These are phyloP conservation scores for Heloderma charlesbogerti DNA, from an alignment of 2,113 vertebrate genomes.

Conservation along the genomic window DNA sequence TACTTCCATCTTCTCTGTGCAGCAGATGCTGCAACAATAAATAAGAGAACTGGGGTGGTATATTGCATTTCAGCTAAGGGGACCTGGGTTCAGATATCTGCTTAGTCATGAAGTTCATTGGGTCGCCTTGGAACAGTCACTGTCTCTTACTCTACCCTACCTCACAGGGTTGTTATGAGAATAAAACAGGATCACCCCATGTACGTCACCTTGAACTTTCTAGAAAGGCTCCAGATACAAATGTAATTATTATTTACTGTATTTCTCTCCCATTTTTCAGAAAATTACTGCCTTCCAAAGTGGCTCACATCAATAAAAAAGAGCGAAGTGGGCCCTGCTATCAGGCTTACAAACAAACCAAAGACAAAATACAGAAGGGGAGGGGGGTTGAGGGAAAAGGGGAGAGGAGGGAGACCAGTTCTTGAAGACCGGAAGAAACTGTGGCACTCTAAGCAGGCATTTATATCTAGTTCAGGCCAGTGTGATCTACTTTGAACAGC, in stretches of 20 bases:
- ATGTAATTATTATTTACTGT: not conserved
- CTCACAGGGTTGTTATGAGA: not conserved
- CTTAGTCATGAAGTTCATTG: not conserved
- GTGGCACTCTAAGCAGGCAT: too few relatives aligned
- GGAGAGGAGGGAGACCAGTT: too few relatives aligned
- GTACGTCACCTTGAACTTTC: not conserved
- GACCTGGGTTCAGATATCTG: not conserved
- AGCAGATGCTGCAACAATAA: not conserved
- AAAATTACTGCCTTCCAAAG: too few relatives aligned
- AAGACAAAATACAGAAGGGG: too few relatives aligned
- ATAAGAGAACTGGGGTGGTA: not conserved
- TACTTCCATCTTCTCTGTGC: conserved; percentile 9
- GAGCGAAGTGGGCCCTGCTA: too few relatives aligned
- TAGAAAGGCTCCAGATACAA: not conserved
- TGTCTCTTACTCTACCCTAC: not conserved
- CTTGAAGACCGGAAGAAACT: too few relatives aligned
- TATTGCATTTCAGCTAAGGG: not conserved
- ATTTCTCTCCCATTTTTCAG: too few relatives aligned
- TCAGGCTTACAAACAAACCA: too few relatives aligned
- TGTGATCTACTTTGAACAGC: too few relatives aligned
- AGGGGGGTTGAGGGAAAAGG: too few relatives aligned
- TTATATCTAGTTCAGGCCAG: too few relatives aligned
- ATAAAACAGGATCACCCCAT: not conserved
- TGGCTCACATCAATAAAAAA: too few relatives aligned
- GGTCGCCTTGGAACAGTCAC: not conserved